Evolutionary conservation across 2,113 vertebrate species (phyloP), one percentile per base, ranked within the genome.

Genomic region (Rhineura floridana): DNA sequence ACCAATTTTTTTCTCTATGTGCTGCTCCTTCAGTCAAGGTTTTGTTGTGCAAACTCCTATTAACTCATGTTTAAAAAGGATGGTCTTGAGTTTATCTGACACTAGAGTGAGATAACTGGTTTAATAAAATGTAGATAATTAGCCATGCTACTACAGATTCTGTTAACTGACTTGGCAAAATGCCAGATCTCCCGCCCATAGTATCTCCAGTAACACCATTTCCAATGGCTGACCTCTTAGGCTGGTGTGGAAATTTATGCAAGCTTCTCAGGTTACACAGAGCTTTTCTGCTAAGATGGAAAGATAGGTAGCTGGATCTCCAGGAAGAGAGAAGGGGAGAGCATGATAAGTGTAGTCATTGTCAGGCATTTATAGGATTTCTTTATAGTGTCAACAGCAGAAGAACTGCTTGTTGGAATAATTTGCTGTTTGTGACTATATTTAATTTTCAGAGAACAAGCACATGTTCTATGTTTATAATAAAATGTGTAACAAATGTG

Each of bases 401-500:
- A 52, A 52, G 23, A 50, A 7, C 11, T 50, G 15, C 8, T 42
- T 42, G 23, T 46, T 80, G 62, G 33, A 36, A 42, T 46, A 78
- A 69, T 36, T 36, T n/a, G 21, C 30, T 52, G 7, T 46, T 25
- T 81, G 42, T 46, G 30, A 25, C 48, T 59, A 70, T 80, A 33
- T 62, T 86, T 62, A 73, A 65, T 81, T 55, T 73, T 46, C 63
- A 81, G 50, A 90, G 36, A 81, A 84, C 87, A 72, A 81, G 87
- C 89, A 88, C 62, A 2, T 69, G 28, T 77, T 90, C 91, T 70
- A 21, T 83, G 4, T 33, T 91, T 90, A 55, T 13, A 84, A 79
- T 87, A 82, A 87, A 83, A 91, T 92, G 62, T 52, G 80, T 91
- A 83, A 48, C 67, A 90, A 89, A 39, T 72, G 28, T 42, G 83